These are phyloP conservation scores for Hiodon tergisus DNA, from an alignment of 2,113 vertebrate species.

Conservation along the genomic window DNA sequence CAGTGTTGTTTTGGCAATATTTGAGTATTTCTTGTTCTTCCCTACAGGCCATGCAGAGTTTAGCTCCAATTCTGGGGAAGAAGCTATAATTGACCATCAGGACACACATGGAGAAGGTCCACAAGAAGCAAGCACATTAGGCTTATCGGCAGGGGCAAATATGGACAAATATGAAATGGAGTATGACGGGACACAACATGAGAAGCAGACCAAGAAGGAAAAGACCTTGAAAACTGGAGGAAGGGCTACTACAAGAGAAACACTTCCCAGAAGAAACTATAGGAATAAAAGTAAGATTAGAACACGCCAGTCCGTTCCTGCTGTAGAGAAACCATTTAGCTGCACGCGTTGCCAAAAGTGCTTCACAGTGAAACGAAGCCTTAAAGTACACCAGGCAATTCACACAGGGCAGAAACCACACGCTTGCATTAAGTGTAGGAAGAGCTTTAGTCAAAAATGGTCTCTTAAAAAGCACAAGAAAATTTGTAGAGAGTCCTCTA, in stretches of 20 bases:
- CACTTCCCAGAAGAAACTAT: constrained; percentile 14
- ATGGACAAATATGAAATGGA: constrained; percentile 7
- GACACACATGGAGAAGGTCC: constrained; percentile 24
- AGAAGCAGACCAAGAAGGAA: neutral
- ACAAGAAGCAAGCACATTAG: constrained; percentile 25
- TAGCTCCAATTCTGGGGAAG: neutral
- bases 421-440: constrained; percentile 47
- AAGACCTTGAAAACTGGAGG: neutral
- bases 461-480: constrained; percentile 26
- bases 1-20: neutral
- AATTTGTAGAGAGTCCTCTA: constrained; percentile 35
- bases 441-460: constrained; percentile 38
- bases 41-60: constrained; percentile 10
- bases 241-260: neutral
- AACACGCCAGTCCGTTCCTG: constrained; percentile 34
- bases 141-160: constrained; percentile 28
- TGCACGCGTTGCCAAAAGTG: constrained; percentile 50
- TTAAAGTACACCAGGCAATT: constrained; percentile 53
- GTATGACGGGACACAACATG: too few relatives aligned
- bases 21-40: neutral
- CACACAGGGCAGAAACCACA: constrained; percentile 55
- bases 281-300: constrained; percentile 32
- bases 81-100: constrained; percentile 4
- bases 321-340: constrained; percentile 38
- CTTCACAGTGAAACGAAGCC: constrained; percentile 49